Evolutionary conservation across 1,140 invertebrate species (phyloP), one percentile per base, ranked within the genome.

Genomic region (Pachyrhynchus sulphureomaculatus): DNA sequence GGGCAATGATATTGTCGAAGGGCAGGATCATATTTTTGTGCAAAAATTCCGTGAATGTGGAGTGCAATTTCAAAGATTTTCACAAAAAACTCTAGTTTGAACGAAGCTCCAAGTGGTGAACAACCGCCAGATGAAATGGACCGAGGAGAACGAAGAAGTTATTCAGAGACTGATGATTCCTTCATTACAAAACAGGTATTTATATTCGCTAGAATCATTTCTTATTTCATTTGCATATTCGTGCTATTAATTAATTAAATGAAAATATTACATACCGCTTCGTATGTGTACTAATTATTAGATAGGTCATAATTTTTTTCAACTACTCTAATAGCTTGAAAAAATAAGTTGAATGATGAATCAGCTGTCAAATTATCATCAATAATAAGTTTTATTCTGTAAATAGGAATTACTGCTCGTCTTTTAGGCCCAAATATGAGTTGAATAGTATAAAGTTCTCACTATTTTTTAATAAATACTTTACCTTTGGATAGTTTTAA

Each of bases 31-130:
- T 57, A 61, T 62, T 62, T 65, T 52, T 54, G 34, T 62, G 61
- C 53, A 45, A 48, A 64, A 24, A 37, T 32, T 33, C 37, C 53
- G 61, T 71, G 66, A 69, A 71, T 71, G 69, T 71, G 69, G 69
- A 68, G 68, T 67, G 68, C 66, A 60, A 64, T 71, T 56, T 65
- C 68, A 44, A 71, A 65, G 52, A 68, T 71, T 54, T 69, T 71
- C 52, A 52, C 60, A 24, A 69, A 62, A 64, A 69, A 69, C 68
- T 64, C 48, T 57, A 62, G 59, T 55, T 47, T 41, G 21, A 61
- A 52, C 45, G 55, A 52, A 24, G 59, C 41, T 55, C 39, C 51
- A 57, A 45, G 52, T 62, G 60, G 49, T 45, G 68, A 68, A 51
- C 57, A 52, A 41, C 24, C 61, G 39, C 44, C 62, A 37, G 44